phyloP scores from a whole-genome alignment of 2,888 invertebrate species.

The Heliconius hortense region DNA sequence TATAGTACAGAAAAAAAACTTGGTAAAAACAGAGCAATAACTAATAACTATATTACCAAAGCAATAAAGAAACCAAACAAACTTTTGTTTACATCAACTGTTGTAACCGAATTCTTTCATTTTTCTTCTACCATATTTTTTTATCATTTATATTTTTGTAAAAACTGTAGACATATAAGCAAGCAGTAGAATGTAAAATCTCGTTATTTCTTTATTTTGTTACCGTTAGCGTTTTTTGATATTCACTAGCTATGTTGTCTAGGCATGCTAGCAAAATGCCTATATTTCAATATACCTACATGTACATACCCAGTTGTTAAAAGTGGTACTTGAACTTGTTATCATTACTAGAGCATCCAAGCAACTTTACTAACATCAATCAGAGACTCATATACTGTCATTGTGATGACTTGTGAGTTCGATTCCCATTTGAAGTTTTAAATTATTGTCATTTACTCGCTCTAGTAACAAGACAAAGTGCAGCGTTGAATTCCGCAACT shows the following conservation, averaged over 20 bases:
- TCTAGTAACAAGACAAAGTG: too few species aligned
- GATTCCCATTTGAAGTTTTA: background rate
- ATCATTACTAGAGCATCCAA: background rate
- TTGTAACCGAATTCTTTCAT: background rate
- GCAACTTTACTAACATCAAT: background rate
- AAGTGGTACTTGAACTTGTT: background rate
- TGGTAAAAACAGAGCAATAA: background rate
- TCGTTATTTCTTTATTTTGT: too few species aligned
- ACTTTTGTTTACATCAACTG: slow-evolving; percentile 3
- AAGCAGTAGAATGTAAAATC: too few species aligned
- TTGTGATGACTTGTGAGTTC: background rate
- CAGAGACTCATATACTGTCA: background rate
- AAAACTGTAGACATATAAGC: background rate
- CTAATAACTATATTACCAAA: slow-evolving; percentile 3
- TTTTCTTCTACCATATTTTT: background rate
- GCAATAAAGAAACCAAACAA: background rate
- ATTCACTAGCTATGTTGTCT: background rate
- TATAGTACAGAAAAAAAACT: background rate
- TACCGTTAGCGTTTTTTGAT: too few species aligned
- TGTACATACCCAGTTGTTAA: background rate
- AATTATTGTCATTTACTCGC: background rate
- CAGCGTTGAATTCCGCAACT: too few species aligned
- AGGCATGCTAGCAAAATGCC: background rate
- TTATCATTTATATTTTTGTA: background rate
- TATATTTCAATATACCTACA: background rate